Evolutionary conservation across 2,113 vertebrate genomes (phyloP).

Genomic region (Hippocampus abdominalis): DNA sequence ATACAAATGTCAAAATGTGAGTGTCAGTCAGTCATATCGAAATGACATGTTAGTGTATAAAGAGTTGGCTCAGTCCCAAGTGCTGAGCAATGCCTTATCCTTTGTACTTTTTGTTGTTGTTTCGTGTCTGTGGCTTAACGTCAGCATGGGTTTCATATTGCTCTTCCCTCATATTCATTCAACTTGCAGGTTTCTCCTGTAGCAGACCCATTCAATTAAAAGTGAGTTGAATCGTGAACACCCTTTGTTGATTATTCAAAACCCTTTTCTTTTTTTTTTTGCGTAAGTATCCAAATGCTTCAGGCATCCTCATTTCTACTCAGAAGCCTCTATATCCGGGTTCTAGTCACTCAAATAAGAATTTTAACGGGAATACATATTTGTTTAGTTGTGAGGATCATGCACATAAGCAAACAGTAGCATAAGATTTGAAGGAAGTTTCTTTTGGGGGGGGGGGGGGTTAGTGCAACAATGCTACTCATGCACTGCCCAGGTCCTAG

Average conservation of each 20-base stretch:
- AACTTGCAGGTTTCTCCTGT: slow-evolving; percentile 50
- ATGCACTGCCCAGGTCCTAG: slow-evolving; percentile 35
- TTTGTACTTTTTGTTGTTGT: slow-evolving; percentile 35
- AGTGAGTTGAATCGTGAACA: slow-evolving; percentile 31
- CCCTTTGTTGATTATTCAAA: slow-evolving; percentile 11
- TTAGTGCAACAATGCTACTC: slow-evolving; percentile 22
- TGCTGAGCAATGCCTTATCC: slow-evolving; percentile 34
- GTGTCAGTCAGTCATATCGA: not conserved
- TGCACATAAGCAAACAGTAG: slow-evolving; percentile 6
- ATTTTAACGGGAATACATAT: not conserved
- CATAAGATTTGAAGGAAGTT: not conserved
- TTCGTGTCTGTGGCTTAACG: slow-evolving; percentile 43
- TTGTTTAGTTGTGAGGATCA: not conserved
- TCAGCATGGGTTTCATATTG: slow-evolving; percentile 50
- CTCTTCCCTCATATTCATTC: slow-evolving; percentile 30
- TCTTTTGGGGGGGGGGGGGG: slow-evolving; percentile 5
- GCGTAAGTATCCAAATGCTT: slow-evolving; percentile 6
- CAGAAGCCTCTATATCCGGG: not conserved
- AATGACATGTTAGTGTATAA: not conserved
- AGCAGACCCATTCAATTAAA: slow-evolving; percentile 16
- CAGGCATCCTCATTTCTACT: not conserved
- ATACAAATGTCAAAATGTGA: slow-evolving; percentile 11
- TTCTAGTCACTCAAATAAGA: not conserved
- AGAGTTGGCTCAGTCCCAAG: slow-evolving; percentile 21
- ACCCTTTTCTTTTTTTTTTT: slow-evolving; percentile 17